Evolutionary conservation across 2,888 invertebrate genomes (phyloP).

Genomic region (Caradrina kadenii): DNA sequence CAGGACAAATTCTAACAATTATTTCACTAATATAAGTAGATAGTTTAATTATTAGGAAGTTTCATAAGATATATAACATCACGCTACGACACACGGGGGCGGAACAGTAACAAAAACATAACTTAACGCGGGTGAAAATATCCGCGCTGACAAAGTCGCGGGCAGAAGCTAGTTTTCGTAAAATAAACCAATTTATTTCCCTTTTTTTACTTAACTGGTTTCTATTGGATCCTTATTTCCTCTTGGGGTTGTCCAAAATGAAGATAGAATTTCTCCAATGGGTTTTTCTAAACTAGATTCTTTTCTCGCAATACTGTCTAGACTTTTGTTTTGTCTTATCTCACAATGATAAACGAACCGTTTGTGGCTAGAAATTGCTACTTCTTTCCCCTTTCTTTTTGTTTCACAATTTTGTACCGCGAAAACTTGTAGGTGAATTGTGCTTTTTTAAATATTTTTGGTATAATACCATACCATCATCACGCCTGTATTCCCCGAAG

Average conservation of each 20-base stretch:
- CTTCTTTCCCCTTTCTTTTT: background rate
- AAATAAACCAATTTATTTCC: background rate
- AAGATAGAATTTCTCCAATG: constrained; percentile 28
- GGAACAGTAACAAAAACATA: too few species aligned
- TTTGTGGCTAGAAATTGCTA: background rate
- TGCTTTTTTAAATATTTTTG: background rate
- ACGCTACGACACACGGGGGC: too few species aligned
- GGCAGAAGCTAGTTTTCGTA: background rate
- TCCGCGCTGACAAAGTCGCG: too few species aligned
- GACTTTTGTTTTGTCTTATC: constrained; percentile 15
- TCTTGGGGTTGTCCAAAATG: background rate
- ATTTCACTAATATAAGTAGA: too few species aligned
- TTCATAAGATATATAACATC: too few species aligned
- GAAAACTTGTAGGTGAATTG: background rate
- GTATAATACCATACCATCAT: too few species aligned
- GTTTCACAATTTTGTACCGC: background rate
- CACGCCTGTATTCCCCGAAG: too few species aligned
- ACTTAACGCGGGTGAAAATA: too few species aligned
- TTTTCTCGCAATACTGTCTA: constrained; percentile 13
- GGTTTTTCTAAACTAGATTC: background rate
- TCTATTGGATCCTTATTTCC: background rate
- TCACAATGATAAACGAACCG: constrained; percentile 19
- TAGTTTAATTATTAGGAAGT: too few species aligned
- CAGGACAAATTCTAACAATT: too few species aligned
- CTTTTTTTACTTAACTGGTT: constrained; percentile 8